Percentiles rank a stretch among this genome's conserved stretches.
Conservation (phyloP, 2,797 vertebrate genomes). For the Chromis chromis region DNA sequence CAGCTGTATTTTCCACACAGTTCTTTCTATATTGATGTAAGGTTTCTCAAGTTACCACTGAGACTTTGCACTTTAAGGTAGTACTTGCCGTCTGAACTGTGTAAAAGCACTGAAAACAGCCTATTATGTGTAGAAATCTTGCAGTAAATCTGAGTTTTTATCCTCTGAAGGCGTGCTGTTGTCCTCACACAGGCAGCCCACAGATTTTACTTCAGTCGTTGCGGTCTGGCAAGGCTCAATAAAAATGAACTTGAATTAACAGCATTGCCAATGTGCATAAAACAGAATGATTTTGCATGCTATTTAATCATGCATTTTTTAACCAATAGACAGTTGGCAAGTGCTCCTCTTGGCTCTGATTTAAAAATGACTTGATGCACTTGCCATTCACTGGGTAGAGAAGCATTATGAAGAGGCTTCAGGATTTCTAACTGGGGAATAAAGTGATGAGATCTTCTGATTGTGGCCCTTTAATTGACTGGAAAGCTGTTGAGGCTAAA, state of each 20-base stretch:
- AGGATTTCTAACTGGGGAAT: background rate
- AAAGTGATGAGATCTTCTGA: background rate
- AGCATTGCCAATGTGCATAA: background rate
- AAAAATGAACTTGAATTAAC: background rate
- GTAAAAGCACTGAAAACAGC: no score
- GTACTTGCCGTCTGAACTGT: no score
- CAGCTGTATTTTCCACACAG: background rate
- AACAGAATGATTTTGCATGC: conserved; percentile 12
- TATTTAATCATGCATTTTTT: conserved; percentile 4
- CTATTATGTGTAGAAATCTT: background rate
- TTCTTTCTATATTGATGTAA: background rate
- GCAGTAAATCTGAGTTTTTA: conserved; percentile 8
- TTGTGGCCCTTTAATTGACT: background rate
- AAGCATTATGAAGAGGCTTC: background rate
- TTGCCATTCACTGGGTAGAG: background rate
- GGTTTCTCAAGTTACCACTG: background rate
- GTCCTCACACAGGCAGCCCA: conserved; percentile 6
- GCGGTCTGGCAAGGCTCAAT: conserved; percentile 2
- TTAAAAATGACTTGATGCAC: background rate
- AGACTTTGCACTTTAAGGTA: background rate
- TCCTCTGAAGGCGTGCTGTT: conserved; percentile 1
- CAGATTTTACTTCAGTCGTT: conserved; percentile 1
- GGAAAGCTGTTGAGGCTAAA: background rate
- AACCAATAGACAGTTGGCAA: background rate
- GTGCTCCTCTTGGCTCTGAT: background rate